Evolutionary conservation across 2,113 vertebrate genomes (phyloP).

Genomic region (Columba livia): DNA sequence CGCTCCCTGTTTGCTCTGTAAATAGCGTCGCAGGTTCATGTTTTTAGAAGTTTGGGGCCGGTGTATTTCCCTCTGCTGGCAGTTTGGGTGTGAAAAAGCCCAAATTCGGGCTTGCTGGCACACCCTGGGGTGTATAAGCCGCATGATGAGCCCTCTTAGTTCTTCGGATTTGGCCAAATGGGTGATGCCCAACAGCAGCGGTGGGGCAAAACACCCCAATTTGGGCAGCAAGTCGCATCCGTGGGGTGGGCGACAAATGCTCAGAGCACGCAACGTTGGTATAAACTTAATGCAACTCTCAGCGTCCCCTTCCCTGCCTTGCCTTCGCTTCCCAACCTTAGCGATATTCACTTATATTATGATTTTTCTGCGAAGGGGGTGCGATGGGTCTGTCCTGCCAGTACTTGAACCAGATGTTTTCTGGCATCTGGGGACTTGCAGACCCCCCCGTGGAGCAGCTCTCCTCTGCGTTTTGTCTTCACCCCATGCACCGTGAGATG

Average conservation of each 20-base stretch:
- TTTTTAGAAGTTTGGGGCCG: not conserved
- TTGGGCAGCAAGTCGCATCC: not conserved
- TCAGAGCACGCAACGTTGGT: fast-evolving
- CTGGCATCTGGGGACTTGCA: not conserved
- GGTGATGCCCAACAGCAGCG: fast-evolving
- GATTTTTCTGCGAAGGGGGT: fast-evolving
- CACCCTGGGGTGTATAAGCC: not conserved
- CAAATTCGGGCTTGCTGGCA: not conserved
- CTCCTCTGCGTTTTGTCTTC: not conserved
- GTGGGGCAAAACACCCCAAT: fast-evolving
- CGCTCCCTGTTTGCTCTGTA: not conserved
- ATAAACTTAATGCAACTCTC: fast-evolving
- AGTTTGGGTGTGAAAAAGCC: not conserved
- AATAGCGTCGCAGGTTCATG: not conserved
- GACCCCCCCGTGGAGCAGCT: fast-evolving
- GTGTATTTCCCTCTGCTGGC: not conserved
- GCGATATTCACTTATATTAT: fast-evolving
- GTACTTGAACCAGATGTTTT: not conserved
- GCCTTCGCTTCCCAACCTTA: not conserved
- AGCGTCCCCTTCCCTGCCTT: fast-evolving
- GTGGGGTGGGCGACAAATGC: fast-evolving
- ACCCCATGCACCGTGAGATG: not conserved
- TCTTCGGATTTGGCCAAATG: too few species aligned
- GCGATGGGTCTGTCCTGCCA: not conserved
- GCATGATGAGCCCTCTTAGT: not conserved